A percentile compares a stretch with the other conserved stretches of the same genome.
phyloP scores from a whole-genome alignment of 2,797 vertebrate species.

The Neosalanx taihuensis region DNA sequence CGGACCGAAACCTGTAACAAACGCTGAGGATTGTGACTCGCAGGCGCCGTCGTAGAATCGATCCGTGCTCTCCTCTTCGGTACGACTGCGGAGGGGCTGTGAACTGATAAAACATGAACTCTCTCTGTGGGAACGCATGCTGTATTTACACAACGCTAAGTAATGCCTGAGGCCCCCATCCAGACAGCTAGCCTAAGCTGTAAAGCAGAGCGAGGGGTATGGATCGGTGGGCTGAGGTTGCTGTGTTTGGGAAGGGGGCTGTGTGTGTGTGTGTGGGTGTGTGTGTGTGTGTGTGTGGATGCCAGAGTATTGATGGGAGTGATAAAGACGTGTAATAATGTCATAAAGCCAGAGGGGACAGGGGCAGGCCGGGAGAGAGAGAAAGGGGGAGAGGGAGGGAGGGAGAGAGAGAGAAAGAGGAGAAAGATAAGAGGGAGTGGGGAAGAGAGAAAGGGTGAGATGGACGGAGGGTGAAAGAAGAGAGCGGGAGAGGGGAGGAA shows the following conservation, averaged over 20 bases:
- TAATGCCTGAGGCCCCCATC: slow-evolving; percentile 27
- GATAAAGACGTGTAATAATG: slow-evolving; percentile 71
- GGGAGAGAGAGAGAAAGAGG: slow-evolving; percentile 42
- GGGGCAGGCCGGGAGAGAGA: slow-evolving; percentile 56
- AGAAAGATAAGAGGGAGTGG: slow-evolving; percentile 58
- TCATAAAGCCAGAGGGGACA: slow-evolving; percentile 61
- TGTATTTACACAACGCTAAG: slow-evolving; percentile 33
- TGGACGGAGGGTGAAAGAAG: slow-evolving; percentile 64
- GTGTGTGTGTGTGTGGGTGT: slow-evolving; percentile 32
- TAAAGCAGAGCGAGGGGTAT: slow-evolving; percentile 32
- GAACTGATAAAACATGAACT: slow-evolving; percentile 25
- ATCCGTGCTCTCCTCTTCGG: slow-evolving; percentile 67
- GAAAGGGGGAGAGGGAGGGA: slow-evolving; percentile 52
- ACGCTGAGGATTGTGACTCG: slow-evolving; percentile 68
- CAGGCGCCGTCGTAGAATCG: slow-evolving; percentile 55
- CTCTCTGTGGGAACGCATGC: slow-evolving; percentile 18
- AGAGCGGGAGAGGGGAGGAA: slow-evolving; percentile 61
- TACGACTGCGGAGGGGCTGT: slow-evolving; percentile 45
- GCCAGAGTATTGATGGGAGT: slow-evolving; percentile 63
- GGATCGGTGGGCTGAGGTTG: slow-evolving; percentile 43
- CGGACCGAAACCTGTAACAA: slow-evolving; percentile 72
- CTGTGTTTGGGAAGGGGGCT: slow-evolving; percentile 34
- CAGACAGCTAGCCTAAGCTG: slow-evolving; percentile 14
- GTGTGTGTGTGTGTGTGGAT: slow-evolving; percentile 19
- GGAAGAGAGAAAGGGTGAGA: slow-evolving; percentile 54